Conservation (phyloP, 2,888 invertebrate genomes). For the Catocala fraxini region DNA sequence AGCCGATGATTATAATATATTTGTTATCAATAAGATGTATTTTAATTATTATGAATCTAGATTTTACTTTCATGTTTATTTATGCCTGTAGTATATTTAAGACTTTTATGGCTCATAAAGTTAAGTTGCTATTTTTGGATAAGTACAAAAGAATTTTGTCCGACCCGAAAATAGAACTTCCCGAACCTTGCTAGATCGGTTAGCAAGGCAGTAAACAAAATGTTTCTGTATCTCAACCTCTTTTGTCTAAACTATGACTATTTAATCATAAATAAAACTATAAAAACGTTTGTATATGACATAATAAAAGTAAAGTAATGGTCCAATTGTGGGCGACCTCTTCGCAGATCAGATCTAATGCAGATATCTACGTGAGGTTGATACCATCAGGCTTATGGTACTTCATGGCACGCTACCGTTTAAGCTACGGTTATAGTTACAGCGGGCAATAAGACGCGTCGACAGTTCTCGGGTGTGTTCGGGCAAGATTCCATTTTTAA, state of each 20-base stretch:
- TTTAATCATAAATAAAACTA: slow-evolving; percentile 2
- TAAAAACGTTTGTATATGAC: slow-evolving; percentile 2
- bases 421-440: slow-evolving; percentile 46
- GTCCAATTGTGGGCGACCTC: slow-evolving; percentile 56
- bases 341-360: slow-evolving; percentile 66
- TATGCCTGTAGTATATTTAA: no score
- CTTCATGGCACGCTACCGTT: slow-evolving; percentile 40
- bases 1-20: no score
- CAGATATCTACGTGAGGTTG: slow-evolving; percentile 69
- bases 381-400: slow-evolving; percentile 60
- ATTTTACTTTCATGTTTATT: no score
- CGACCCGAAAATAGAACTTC: no score
- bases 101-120: no score
- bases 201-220: no score
- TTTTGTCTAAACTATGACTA: not conserved
- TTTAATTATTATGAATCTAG: no score
- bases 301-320: slow-evolving; percentile 51
- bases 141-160: no score
- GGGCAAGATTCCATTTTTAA: not conserved
- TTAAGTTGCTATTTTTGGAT: no score
- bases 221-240: not conserved
- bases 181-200: no score
- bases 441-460: slow-evolving; percentile 14
- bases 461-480: not conserved
- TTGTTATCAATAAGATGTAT: no score